phyloP scores from a whole-genome alignment of 2,797 vertebrate species.

The Cottoperca gobio region DNA sequence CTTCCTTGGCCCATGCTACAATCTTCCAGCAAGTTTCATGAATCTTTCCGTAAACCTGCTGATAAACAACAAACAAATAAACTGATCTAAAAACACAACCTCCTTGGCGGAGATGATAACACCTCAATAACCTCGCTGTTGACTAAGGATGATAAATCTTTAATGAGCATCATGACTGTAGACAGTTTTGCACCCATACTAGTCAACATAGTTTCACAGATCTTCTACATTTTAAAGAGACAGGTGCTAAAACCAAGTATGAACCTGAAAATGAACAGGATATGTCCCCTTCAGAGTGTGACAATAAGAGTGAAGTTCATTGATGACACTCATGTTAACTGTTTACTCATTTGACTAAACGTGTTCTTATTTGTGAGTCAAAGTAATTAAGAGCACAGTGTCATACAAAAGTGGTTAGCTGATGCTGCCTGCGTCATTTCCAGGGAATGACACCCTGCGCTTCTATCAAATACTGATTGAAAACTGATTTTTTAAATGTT shows the following conservation, averaged over 20 bases:
- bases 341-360: not conserved
- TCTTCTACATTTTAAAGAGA: too few relatives aligned
- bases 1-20: too few relatives aligned
- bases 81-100: too few relatives aligned
- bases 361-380: not conserved
- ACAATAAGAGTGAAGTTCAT: conserved; percentile 17
- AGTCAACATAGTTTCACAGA: not conserved
- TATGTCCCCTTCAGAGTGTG: too few relatives aligned
- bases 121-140: not conserved
- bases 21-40: too few relatives aligned
- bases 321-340: not conserved
- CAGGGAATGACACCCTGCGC: not conserved
- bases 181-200: too few relatives aligned
- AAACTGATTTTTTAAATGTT: not conserved
- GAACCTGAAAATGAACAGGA: too few relatives aligned
- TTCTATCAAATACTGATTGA: not conserved
- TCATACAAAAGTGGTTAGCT: not conserved
- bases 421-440: too few relatives aligned
- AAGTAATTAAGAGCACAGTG: not conserved
- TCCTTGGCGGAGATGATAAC: not conserved
- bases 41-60: too few relatives aligned
- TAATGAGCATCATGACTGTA: not conserved
- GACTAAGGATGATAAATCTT: not conserved
- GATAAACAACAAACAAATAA: too few relatives aligned
- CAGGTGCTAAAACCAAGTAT: too few relatives aligned